Base-by-base conservation (phyloP, 2,797 vertebrate genomes). In the Gymnocypris eckloni region DNA sequence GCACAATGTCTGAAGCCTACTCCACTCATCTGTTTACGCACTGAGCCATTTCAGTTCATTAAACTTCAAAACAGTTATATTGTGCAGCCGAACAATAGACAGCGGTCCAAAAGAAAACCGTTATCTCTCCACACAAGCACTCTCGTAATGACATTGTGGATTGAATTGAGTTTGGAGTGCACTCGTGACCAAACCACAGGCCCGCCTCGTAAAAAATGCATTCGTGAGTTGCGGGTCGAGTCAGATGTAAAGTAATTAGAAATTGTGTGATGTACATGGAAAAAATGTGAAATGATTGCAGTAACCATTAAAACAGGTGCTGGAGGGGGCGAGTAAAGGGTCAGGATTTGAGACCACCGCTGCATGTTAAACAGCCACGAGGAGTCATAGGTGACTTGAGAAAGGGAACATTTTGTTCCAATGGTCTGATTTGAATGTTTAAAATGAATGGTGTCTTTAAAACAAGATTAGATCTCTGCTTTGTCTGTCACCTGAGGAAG, bases 341-440 rank as follows among this genome's bases (percentile, higher is more conserved):
- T 71, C 25, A 80, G 86, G 76, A 82, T 41, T 72, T 66, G 85
- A 87, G 85, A 86, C 76, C 73, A 39, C 79, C 52, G 33, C 72
- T 90, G 93, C 64, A 93, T 94, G 90, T 77, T 90, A 90, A 90
- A 79, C 81, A 89, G 84, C 28, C 13, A 50, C 11, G 75, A 43
- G 54, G 59, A 91, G 86, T 86, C 88, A 86, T 41, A 45, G 41
- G 50, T 85, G 84, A 72, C 67, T 33, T 33, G 28, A 88, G 86
- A 88, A 87, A 84, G 69, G 50, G 87, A 89, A 90, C 56, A 37
- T 86, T 89, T 90, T 28, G 79, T 83, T 88, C 79, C 67, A 81
- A 86, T 48, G 79, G 52, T 77, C 45, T 83, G 86, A 89, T 90
- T 78, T 87, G 88, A 52, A 90, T 89, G 72, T 82, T 59, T 48